Evolutionary conservation across 2,888 invertebrate genomes (phyloP).

Genomic region (Congeria kusceri): DNA sequence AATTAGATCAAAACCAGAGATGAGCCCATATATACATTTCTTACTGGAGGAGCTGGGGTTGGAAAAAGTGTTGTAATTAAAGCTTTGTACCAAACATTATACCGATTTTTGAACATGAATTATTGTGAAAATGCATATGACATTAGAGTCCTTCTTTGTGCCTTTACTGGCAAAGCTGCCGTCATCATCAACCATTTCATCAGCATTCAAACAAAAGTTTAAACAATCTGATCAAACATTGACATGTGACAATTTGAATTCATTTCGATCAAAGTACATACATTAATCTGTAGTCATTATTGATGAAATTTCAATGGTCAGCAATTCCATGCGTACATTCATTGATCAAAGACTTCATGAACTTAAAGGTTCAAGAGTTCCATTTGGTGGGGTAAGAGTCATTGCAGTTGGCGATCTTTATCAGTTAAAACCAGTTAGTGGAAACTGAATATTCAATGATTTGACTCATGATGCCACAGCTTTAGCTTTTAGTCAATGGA

Average conservation of each 20-base stretch:
- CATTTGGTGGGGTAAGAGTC: slow-evolving; percentile 62
- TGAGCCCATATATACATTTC: slow-evolving; percentile 48
- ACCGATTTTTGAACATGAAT: slow-evolving; percentile 41
- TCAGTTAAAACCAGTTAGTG: no score
- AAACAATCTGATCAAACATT: slow-evolving; percentile 39
- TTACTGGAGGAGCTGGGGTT: slow-evolving; percentile 61
- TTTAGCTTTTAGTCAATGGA: slow-evolving; percentile 57
- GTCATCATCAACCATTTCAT: slow-evolving; percentile 32
- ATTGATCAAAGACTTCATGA: slow-evolving; percentile 57
- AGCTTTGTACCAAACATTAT: slow-evolving; percentile 56
- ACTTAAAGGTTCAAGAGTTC: slow-evolving; percentile 46
- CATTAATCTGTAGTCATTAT: slow-evolving; percentile 57
- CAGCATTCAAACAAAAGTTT: slow-evolving; percentile 30
- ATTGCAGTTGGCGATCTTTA: slow-evolving; percentile 66
- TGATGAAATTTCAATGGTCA: slow-evolving; percentile 65
- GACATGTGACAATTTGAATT: slow-evolving; percentile 52
- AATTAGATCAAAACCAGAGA: slow-evolving; percentile 23
- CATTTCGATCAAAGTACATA: slow-evolving; percentile 57
- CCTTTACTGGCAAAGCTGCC: slow-evolving; percentile 47
- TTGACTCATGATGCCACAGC: slow-evolving; percentile 29
- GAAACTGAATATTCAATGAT: no score
- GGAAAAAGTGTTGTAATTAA: slow-evolving; percentile 61
- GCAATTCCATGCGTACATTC: slow-evolving; percentile 50
- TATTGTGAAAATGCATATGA: slow-evolving; percentile 59
- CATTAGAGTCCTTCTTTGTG: slow-evolving; percentile 54